These are phyloP conservation scores for Python bivittatus DNA, from an alignment of 2,113 vertebrate genomes.

Conservation along the genomic window DNA sequence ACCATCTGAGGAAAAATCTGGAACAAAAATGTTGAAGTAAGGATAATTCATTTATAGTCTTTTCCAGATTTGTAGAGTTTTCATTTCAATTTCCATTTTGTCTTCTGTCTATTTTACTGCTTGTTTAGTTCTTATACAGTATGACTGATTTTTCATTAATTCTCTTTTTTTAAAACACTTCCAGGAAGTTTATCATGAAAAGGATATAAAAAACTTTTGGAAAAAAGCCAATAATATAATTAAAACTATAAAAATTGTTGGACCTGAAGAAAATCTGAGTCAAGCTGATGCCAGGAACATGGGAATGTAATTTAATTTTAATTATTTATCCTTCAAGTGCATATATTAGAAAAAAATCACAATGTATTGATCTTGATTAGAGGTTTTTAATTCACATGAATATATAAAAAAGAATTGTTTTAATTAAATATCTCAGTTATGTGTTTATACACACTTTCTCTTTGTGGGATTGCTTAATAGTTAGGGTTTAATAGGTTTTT, in stretches of 20 bases:
- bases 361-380: neutral
- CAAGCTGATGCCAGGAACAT: conserved; percentile 97
- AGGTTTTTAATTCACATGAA: neutral
- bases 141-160: conserved; percentile 39
- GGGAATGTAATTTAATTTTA: conserved; percentile 86
- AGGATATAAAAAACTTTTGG: conserved; percentile 93
- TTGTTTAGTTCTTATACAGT: neutral
- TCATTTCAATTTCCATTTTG: neutral
- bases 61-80: neutral
- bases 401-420: conserved; percentile 18
- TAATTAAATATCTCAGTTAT: neutral
- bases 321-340: conserved; percentile 6
- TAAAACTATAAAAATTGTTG: conserved; percentile 89
- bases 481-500: conserved; percentile 9
- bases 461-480: neutral
- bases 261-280: conserved; percentile 92
- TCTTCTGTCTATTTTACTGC: neutral
- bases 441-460: neutral
- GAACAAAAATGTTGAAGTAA: neutral
- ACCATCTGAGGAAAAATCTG: neutral
- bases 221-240: conserved; percentile 85
- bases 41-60: neutral
- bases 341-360: neutral
- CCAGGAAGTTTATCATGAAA: conserved; percentile 98
- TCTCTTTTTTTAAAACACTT: conserved; percentile 57